Base-by-base conservation (phyloP, 2,888 invertebrate species). In the Anoplius nigerrimus region DNA sequence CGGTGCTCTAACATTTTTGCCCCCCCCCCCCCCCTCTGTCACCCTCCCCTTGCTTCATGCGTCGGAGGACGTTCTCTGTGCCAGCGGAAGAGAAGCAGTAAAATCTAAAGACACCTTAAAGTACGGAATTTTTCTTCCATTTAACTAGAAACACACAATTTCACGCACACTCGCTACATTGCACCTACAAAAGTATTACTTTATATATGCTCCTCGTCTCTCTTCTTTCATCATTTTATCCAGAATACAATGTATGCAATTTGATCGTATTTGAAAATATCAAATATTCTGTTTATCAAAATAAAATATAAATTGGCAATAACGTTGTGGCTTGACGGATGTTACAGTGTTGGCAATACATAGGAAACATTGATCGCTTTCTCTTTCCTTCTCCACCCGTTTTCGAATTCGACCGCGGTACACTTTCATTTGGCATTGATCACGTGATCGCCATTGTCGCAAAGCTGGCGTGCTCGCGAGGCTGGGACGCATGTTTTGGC, bases 261-360 rank as follows among this genome's bases (percentile, higher is more conserved):
- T 72, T 71, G 67, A 76, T 72, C 69, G 72, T 68, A 58, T 34
- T 82, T 74, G 73, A 81, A 81, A 84, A 84, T 86, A 84, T 78
- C 70, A 83, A 84, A 82, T 77, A 75, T 82, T 71, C 77, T 71
- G 64, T 80, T 48, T 85, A 84, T 86, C 82, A 85, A 86, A 86
- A 86, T 86, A 86, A 86, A 86, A 85, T 86, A 85, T 84, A 84
- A 86, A 86, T 73, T 77, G 84, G 82, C 86, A 81, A 86, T 83
- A 86, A 86, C 84, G 79, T 81, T 72, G 67, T 71, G 72, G 71
- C 69, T 71, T 69, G 78, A 78, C 78, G 73, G 74, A 80, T 72
- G 21, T 71, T 71, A 72, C n/a, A 65, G 63, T 72, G 71, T 78
- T 80, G 79, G 80, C 80, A 80, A 81, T 81, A 78, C 66, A 59